Conservation (phyloP, 2,797 vertebrate genomes). For the Manis javanica region DNA sequence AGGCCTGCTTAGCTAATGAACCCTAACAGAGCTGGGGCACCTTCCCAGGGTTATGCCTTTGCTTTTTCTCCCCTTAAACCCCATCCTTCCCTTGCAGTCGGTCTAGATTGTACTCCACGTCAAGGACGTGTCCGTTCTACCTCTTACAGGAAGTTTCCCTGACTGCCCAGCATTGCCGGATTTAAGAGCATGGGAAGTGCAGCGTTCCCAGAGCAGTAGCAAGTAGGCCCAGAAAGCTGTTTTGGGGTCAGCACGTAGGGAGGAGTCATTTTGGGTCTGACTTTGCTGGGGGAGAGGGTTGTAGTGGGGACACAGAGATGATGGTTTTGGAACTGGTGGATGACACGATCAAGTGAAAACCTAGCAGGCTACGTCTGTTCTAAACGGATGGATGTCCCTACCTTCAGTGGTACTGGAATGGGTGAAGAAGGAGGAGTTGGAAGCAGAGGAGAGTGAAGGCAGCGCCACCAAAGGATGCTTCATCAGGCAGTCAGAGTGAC, state of each 20-base stretch:
- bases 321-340: background rate
- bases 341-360: background rate
- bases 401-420: background rate
- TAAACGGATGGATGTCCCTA: background rate
- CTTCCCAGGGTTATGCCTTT: background rate
- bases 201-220: background rate
- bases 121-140: background rate
- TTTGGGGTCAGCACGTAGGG: background rate
- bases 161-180: background rate
- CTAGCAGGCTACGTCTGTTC: background rate
- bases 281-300: background rate
- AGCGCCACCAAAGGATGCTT: background rate
- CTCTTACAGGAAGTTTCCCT: constrained; percentile 33
- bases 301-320: background rate
- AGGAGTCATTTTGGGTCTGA: background rate
- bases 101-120: background rate
- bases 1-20: background rate
- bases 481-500: background rate
- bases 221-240: background rate
- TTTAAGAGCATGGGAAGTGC: background rate
- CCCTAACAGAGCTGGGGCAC: too few species aligned
- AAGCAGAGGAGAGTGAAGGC: background rate
- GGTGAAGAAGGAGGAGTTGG: background rate
- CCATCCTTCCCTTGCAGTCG: background rate
- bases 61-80: background rate